phyloP scores from a whole-genome alignment of 1,140 invertebrate species.

The Drosophila kurseongensis region DNA sequence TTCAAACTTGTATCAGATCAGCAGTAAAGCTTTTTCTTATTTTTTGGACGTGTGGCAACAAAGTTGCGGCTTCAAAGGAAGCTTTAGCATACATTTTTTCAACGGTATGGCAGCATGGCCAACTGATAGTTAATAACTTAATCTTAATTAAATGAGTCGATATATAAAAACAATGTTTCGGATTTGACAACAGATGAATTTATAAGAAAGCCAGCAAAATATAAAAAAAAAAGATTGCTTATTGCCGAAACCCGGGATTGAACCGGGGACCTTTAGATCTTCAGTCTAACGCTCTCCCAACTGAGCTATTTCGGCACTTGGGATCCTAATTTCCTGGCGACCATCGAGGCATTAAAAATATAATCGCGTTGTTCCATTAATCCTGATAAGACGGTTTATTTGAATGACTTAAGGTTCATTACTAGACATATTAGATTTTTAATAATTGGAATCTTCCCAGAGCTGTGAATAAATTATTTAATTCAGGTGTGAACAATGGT shows the following conservation, averaged over 20 bases:
- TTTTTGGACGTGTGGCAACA: too few relatives aligned
- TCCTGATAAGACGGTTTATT: too few relatives aligned
- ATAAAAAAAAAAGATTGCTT: neutral
- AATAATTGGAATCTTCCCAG: slow-evolving; percentile 22
- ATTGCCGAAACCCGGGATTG: slow-evolving; percentile 90
- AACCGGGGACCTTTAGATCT: slow-evolving; percentile 92
- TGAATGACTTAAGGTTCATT: slow-evolving; percentile 2
- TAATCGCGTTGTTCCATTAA: neutral
- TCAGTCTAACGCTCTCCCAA: slow-evolving; percentile 93
- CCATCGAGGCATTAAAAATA: neutral
- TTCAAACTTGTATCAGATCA: too few relatives aligned
- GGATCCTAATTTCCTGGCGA: too few relatives aligned
- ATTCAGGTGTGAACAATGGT: slow-evolving; percentile 17
- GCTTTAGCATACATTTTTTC: neutral
- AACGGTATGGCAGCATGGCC: neutral
- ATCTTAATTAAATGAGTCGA: neutral
- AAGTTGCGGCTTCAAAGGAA: too few relatives aligned
- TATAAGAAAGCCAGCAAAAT: neutral
- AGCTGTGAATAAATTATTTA: slow-evolving; percentile 9
- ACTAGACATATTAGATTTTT: slow-evolving; percentile 12
- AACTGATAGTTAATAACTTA: neutral
- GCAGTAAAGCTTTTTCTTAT: too few relatives aligned
- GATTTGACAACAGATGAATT: too few relatives aligned
- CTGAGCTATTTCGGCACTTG: slow-evolving; percentile 87
- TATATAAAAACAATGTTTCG: neutral